A percentile compares a stretch with the other conserved stretches of the same genome.
These are phyloP conservation scores for Periplaneta americana DNA, from an alignment of 1,140 invertebrate genomes.

Conservation along the genomic window DNA sequence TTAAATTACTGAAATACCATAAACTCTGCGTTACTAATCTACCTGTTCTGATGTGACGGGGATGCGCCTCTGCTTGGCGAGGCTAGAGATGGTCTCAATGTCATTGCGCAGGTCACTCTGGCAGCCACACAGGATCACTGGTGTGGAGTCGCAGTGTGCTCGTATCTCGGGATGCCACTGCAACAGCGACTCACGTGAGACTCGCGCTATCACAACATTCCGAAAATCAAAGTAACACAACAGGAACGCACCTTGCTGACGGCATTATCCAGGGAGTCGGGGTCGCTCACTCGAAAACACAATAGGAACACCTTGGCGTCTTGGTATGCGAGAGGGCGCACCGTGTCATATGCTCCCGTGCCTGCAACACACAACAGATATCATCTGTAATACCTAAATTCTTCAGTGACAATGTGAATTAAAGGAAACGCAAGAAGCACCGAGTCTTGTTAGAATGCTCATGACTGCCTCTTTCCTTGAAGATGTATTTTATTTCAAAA, in stretches of 20 bases:
- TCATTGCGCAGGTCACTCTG: conserved; percentile 49
- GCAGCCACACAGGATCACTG: conserved; percentile 59
- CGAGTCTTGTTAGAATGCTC: too few relatives aligned
- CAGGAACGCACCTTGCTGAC: conserved; percentile 50
- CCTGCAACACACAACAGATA: conserved; percentile 35
- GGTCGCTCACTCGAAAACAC: conserved; percentile 61
- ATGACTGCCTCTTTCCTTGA: too few relatives aligned
- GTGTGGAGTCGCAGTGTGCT: conserved; percentile 54
- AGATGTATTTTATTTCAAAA: too few relatives aligned
- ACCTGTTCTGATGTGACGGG: conserved; percentile 51
- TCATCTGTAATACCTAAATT: too few relatives aligned
- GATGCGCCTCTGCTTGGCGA: conserved; percentile 43
- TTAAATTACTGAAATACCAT: too few relatives aligned
- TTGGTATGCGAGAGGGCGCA: conserved; percentile 51
- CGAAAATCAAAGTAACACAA: too few relatives aligned
- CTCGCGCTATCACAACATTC: not conserved
- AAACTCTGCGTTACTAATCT: too few relatives aligned
- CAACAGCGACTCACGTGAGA: conserved; percentile 2
- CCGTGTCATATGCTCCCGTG: conserved; percentile 48
- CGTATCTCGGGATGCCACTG: conserved; percentile 63
- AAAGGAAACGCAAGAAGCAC: too few relatives aligned
- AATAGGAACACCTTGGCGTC: conserved; percentile 54
- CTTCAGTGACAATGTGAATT: too few relatives aligned
- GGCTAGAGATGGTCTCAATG: conserved; percentile 44
- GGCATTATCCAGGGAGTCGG: conserved; percentile 59